Percentiles rank a stretch among this genome's conserved stretches.
Evolutionary conservation across 2,888 invertebrate genomes (phyloP).

Genomic region (Conus canariensis): DNA sequence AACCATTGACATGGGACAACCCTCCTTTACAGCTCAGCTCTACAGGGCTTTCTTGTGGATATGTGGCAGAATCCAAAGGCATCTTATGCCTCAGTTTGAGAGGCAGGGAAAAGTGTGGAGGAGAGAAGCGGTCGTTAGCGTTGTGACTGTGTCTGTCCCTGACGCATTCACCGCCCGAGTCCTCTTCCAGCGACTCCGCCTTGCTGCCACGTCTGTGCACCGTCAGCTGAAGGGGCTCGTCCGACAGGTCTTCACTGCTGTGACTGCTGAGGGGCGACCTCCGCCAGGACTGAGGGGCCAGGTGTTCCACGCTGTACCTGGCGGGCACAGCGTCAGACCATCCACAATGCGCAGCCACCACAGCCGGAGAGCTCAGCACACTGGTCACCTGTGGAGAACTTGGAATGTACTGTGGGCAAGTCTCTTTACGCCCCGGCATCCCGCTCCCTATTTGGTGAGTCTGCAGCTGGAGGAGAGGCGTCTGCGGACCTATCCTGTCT

Average conservation of each 20-base stretch:
- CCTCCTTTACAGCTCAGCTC: too few species aligned
- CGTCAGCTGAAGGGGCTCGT: conserved; percentile 55
- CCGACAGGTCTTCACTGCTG: conserved; percentile 51
- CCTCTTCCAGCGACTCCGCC: conserved; percentile 23
- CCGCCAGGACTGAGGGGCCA: conserved; percentile 31
- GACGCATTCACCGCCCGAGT: background rate
- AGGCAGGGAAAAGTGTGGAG: conserved; percentile 57
- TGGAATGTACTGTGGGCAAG: background rate
- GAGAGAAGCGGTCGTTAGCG: background rate
- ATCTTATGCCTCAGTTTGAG: conserved; percentile 69
- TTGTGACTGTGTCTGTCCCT: background rate
- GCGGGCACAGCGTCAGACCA: background rate
- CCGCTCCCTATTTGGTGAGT: background rate
- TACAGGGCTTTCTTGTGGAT: too few species aligned
- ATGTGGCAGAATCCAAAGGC: background rate
- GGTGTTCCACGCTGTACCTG: conserved; percentile 12
- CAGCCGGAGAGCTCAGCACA: background rate
- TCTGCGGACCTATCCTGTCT: background rate
- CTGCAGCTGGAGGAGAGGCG: background rate
- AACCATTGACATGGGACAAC: too few species aligned
- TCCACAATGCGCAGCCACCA: background rate
- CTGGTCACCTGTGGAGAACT: background rate
- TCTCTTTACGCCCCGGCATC: background rate
- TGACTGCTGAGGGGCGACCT: conserved; percentile 47
- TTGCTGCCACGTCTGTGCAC: conserved; percentile 48